A percentile compares a stretch with the other conserved stretches of the same genome.
Conservation (phyloP, 2,113 vertebrate species). For the Malurus cyaneus region DNA sequence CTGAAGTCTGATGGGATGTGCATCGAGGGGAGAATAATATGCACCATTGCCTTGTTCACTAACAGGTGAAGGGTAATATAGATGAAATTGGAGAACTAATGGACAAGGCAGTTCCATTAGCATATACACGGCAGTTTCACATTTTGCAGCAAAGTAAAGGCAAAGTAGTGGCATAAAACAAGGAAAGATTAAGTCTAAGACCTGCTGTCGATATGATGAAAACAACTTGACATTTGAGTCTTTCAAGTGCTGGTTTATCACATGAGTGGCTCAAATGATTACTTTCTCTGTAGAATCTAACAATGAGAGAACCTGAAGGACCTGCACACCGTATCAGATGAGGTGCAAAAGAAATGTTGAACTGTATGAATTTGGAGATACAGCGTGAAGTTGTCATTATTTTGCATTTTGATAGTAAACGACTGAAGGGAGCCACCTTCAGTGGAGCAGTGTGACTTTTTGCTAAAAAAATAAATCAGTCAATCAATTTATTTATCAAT, state of each 20-base stretch:
- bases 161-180: conserved; percentile 56
- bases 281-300: conserved; percentile 58
- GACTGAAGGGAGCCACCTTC: neutral
- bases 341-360: neutral
- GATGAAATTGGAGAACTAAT: conserved; percentile 62
- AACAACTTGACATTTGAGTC: conserved; percentile 78
- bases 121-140: conserved; percentile 53
- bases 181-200: conserved; percentile 60
- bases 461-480: neutral
- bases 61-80: conserved; percentile 66
- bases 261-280: conserved; percentile 63
- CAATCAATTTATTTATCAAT: accelerated
- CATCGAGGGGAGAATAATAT: conserved; percentile 51
- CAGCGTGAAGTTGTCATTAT: neutral
- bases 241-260: conserved; percentile 71
- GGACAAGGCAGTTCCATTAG: conserved; percentile 52
- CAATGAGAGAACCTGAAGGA: conserved; percentile 39
- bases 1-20: conserved; percentile 60
- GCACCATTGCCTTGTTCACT: conserved; percentile 32
- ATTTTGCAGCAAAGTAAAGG: conserved; percentile 43
- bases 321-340: neutral
- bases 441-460: neutral
- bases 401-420: neutral
- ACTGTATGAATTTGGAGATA: neutral
- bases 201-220: conserved; percentile 67